Evolutionary conservation across 2,888 invertebrate species (phyloP), one percentile per base, ranked within the genome.

Genomic region (Eupeodes luniger): DNA sequence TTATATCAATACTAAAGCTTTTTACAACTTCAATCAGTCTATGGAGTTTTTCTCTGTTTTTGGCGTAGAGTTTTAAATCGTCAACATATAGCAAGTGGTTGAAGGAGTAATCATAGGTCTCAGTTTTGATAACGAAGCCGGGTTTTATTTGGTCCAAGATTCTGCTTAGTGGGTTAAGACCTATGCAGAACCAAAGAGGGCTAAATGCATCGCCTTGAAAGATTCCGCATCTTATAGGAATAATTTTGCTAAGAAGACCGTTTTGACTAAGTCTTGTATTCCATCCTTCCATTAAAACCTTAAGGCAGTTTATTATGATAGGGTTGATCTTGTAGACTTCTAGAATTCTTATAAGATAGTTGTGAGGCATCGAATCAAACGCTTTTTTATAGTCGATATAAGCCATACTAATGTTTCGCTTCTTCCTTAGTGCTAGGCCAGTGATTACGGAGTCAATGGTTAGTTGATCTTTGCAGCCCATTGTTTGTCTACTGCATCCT

Each of bases 41-140:
- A 10, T 66, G 27, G 6, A 55, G 66, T 27, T 55, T 66, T 76
- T 64, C 64, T 53, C 64, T 76, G 5, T 76, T 76, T 4, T 53
- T 76, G 64, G 75, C 51, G 7, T 53, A 75, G 16, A 75, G 62
- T 19, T 75, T 75, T 3, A 62, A 1, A 10, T 75, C 53, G 7
- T 53, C 36, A 2, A 64, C 64, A 53, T 53, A 76, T 0, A 76
- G 16, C 2, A 76, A n/a, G 4, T 62, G 75, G 64, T 64, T 62
- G 2, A 76, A 27, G 5, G 64, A 14, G 5, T 12, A 19, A 11
- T 76, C 36, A 40, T 47, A 64, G 53, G 53, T 40, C 40, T 64
- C 62, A 4, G 62, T 75, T 75, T 44, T 75, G 14, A 75, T 34
- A 11, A 34, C 11, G 49, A 53, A 76, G 5, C 53, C 75, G 19